phyloP scores from a whole-genome alignment of 2,888 invertebrate species.

The Xestia c-nigrum region DNA sequence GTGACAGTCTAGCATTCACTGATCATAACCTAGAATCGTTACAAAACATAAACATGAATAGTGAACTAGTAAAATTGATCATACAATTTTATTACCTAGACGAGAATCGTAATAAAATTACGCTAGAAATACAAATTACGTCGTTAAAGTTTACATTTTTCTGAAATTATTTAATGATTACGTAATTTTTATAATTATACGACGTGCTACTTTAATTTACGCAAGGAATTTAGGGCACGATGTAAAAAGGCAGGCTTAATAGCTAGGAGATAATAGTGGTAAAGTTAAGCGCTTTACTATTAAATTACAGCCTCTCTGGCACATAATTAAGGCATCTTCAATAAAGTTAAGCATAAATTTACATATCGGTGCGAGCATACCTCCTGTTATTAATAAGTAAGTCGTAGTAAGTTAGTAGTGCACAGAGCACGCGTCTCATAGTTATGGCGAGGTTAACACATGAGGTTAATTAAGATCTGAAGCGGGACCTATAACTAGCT shows the following conservation, averaged over 20 bases:
- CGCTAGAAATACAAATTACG: constrained; percentile 44
- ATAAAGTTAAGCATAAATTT: constrained; percentile 85
- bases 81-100: constrained; percentile 49
- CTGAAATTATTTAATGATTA: constrained; percentile 36
- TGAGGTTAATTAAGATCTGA: constrained; percentile 90
- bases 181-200: constrained; percentile 30
- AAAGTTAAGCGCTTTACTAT: constrained; percentile 70
- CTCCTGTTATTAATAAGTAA: constrained; percentile 82
- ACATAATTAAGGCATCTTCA: constrained; percentile 81
- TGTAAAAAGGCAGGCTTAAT: constrained; percentile 33
- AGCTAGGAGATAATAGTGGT: constrained; percentile 58
- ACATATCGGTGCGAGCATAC: constrained; percentile 80
- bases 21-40: constrained; percentile 50
- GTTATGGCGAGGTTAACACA: constrained; percentile 87
- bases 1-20: constrained; percentile 18
- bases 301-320: constrained; percentile 73
- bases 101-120: constrained; percentile 52
- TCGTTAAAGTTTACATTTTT: constrained; percentile 37
- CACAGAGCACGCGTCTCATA: constrained; percentile 80
- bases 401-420: constrained; percentile 77
- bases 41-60: constrained; percentile 39
- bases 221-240: constrained; percentile 24
- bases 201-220: constrained; percentile 20
- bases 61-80: constrained; percentile 47
- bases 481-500: constrained; percentile 85